A percentile compares a stretch with the other conserved stretches of the same genome.
phyloP scores from a whole-genome alignment of 2,113 vertebrate species.

The Scolopax mira region DNA sequence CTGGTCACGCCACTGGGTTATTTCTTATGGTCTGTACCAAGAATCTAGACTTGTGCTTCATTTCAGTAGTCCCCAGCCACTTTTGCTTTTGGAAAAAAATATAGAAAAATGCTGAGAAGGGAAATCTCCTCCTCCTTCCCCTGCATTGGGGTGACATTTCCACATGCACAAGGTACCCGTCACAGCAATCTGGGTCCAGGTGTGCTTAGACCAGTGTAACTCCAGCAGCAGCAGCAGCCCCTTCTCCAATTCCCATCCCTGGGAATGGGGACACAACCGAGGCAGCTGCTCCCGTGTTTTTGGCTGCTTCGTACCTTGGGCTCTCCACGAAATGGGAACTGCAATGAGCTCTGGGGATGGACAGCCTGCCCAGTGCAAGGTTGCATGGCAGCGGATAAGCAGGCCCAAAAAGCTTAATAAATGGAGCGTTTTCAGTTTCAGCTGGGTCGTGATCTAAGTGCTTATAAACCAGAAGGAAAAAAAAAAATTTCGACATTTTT shows the following conservation, averaged over 20 bases:
- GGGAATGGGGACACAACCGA: not conserved
- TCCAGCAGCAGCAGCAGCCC: not conserved
- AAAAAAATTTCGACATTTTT: not conserved
- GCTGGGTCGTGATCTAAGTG: not conserved
- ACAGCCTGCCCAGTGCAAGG: not conserved
- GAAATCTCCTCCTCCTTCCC: not conserved
- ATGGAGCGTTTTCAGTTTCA: not conserved
- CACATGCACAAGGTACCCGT: not conserved
- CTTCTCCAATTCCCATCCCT: rapidly evolving
- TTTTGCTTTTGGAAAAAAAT: not conserved
- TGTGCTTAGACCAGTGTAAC: not conserved
- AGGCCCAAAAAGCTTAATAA: constrained; percentile 6
- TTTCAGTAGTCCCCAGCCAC: not conserved
- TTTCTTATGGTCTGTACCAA: not conserved
- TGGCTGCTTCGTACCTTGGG: not conserved
- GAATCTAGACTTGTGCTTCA: not conserved
- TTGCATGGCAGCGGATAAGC: not conserved
- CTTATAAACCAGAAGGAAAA: not conserved
- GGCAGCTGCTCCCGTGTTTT: not conserved
- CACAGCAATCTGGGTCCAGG: not conserved
- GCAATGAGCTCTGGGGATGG: not conserved
- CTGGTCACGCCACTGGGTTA: not conserved
- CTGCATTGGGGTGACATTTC: not conserved
- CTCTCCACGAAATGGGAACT: not conserved
- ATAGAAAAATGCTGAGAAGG: not conserved